Conservation (phyloP, 1,140 invertebrate genomes). For the Penaeus vannamei region DNA sequence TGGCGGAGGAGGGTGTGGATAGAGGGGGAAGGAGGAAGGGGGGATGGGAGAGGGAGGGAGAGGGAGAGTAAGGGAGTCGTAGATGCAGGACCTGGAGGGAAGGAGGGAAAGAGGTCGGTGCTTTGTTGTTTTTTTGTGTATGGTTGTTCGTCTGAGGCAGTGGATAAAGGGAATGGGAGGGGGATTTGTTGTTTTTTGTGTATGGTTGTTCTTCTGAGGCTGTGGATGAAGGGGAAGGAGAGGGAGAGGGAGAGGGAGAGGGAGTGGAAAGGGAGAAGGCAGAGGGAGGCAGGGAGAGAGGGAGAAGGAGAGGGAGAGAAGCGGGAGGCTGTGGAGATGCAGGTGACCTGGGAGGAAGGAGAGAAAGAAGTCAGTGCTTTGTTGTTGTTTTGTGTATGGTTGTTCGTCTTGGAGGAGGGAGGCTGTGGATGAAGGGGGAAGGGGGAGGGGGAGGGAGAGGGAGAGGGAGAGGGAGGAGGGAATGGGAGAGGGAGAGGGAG, state of each 20-base stretch:
- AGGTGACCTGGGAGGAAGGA: background rate
- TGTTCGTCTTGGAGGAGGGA: background rate
- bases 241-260: background rate
- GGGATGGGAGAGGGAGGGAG: no score
- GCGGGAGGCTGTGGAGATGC: no score
- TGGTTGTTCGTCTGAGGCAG: background rate
- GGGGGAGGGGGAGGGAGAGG: constrained; percentile 1
- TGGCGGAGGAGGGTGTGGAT: no score
- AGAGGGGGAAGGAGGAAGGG: no score
- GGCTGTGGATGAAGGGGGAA: background rate
- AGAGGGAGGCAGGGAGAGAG: no score
- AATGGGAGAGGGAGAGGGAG: no score
- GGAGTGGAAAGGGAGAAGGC: no score
- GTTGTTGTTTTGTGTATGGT: background rate
- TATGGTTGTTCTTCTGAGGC: background rate
- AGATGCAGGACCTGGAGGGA: background rate
- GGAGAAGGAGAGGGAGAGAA: no score
- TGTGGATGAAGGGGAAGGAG: background rate
- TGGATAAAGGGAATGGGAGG: background rate
- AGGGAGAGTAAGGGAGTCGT: no score
- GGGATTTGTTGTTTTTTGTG: background rate
- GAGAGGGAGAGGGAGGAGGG: background rate
- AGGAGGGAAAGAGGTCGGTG: background rate
- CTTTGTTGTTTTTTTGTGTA: background rate
- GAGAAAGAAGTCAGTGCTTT: background rate